These are phyloP conservation scores for Orthosia gothica DNA, from an alignment of 2,888 invertebrate genomes.

Conservation along the genomic window DNA sequence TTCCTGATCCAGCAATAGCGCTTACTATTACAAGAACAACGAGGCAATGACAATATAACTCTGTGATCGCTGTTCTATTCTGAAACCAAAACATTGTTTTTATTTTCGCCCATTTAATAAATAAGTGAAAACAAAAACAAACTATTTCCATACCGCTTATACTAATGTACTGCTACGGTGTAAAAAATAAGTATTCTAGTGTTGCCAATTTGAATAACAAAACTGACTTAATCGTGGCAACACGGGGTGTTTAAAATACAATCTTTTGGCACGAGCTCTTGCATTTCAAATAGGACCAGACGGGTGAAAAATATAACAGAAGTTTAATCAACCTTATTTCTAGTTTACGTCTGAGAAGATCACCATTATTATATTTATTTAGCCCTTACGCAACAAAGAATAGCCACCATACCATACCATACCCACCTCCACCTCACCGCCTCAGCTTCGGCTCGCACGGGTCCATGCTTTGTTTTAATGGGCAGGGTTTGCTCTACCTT, in stretches of 20 bases:
- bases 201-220: constrained; percentile 58
- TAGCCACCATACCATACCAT: too few species aligned
- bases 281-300: constrained; percentile 25
- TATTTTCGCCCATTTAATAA: not conserved
- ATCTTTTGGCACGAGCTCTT: constrained; percentile 49
- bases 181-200: constrained; percentile 41
- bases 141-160: not conserved
- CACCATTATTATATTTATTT: not conserved
- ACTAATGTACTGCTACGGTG: not conserved
- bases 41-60: too few species aligned
- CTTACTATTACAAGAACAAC: too few species aligned
- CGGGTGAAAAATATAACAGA: not conserved
- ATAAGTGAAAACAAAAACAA: not conserved
- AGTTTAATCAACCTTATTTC: not conserved
- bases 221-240: constrained; percentile 39
- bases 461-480: too few species aligned
- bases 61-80: too few species aligned
- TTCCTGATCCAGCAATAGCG: too few species aligned
- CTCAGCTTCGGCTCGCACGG: too few species aligned
- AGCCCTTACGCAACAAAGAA: too few species aligned
- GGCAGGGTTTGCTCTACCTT: too few species aligned
- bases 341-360: not conserved
- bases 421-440: too few species aligned
- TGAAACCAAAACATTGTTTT: not conserved
- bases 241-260: constrained; percentile 38